Percentiles rank a stretch among this genome's conserved stretches.
phyloP scores from a whole-genome alignment of 2,888 invertebrate genomes.

The Drosophila affinis region DNA sequence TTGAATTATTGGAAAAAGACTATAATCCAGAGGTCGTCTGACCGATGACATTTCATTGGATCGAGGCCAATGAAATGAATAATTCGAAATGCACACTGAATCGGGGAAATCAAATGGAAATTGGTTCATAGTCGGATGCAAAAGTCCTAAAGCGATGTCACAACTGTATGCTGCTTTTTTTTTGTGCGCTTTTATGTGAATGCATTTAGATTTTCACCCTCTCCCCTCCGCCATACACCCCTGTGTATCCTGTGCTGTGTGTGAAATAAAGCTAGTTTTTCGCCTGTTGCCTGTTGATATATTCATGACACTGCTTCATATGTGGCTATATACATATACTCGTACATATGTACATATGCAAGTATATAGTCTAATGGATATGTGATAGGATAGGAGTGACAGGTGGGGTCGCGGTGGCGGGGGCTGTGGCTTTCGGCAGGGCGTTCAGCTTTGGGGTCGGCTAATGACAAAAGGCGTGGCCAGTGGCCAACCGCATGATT shows the following conservation, averaged over 20 bases:
- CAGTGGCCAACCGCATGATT: constrained; percentile 26
- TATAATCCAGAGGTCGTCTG: not conserved
- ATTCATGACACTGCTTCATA: constrained; percentile 25
- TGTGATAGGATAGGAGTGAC: not conserved
- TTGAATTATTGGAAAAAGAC: not conserved
- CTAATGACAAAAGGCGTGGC: constrained; percentile 14
- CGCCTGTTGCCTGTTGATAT: constrained; percentile 15
- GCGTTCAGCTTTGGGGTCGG: not conserved
- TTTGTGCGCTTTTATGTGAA: not conserved
- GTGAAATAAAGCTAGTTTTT: not conserved
- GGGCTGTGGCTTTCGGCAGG: not conserved
- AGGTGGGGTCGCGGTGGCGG: not conserved
- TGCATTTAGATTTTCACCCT: not conserved
- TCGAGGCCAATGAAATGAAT: not conserved
- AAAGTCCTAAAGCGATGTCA: not conserved
- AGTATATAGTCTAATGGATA: not conserved
- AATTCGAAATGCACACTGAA: not conserved
- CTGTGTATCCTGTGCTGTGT: too few relatives aligned
- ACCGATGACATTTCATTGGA: not conserved
- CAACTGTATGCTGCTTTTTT: not conserved
- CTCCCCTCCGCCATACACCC: not conserved
- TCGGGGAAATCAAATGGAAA: not conserved
- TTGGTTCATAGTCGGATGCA: not conserved
- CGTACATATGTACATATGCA: not conserved
- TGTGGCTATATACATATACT: not conserved